Evolutionary conservation across 2,797 vertebrate species (phyloP).

Genomic region (Pantherophis alleghaniensis): DNA sequence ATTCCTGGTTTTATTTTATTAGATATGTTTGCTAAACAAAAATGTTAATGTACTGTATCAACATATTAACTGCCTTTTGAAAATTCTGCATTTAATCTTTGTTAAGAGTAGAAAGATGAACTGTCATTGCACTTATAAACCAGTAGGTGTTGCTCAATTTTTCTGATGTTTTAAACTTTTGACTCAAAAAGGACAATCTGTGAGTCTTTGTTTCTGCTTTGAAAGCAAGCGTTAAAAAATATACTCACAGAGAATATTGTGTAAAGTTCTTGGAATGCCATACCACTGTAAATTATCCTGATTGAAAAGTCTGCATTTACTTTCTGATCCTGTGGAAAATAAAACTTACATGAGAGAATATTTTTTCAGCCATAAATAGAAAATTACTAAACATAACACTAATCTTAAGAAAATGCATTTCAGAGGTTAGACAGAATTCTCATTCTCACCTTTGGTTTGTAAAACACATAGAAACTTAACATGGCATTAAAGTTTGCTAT

Average conservation of each 20-base stretch:
- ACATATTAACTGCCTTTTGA: constrained; percentile 27
- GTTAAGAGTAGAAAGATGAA: constrained; percentile 32
- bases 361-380: constrained; percentile 71
- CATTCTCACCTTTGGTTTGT: constrained; percentile 34
- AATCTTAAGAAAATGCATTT: constrained; percentile 68
- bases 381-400: constrained; percentile 74
- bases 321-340: constrained; percentile 57
- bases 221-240: constrained; percentile 62
- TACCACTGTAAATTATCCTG: constrained; percentile 54
- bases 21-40: constrained; percentile 33
- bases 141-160: constrained; percentile 56
- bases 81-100: constrained; percentile 36
- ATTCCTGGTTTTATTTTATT: constrained; percentile 24
- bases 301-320: constrained; percentile 30
- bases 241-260: constrained; percentile 47
- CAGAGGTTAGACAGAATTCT: constrained; percentile 44
- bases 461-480: constrained; percentile 32
- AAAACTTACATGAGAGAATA: constrained; percentile 57
- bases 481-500: constrained; percentile 15
- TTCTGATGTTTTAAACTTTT: constrained; percentile 46
- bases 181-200: constrained; percentile 35
- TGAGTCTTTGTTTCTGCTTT: constrained; percentile 35
- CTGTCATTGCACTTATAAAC: constrained; percentile 57
- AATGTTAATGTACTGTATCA: constrained; percentile 38
- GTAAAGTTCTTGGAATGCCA: constrained; percentile 58